Conservation (phyloP, 2,797 vertebrate genomes). For the Diceros bicornis region DNA sequence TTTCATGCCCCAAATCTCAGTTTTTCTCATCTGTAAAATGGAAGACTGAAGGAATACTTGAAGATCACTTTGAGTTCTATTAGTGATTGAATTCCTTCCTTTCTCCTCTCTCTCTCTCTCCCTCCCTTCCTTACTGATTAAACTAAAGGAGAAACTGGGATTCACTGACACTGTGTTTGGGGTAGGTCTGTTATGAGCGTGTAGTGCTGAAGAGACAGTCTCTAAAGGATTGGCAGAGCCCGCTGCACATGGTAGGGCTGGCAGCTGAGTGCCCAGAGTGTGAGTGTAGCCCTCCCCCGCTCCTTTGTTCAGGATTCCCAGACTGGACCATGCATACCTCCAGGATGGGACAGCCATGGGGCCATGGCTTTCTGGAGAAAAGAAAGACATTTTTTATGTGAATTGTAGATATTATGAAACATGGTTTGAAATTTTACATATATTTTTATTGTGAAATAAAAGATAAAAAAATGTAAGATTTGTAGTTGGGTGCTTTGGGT, state of each 20-base stretch:
- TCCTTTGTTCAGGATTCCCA: neutral
- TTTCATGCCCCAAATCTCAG: neutral
- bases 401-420: conserved; percentile 34
- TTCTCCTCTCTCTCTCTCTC: neutral
- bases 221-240: neutral
- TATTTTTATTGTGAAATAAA: conserved; percentile 49
- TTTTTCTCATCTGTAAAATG: conserved; percentile 29
- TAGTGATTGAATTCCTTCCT: neutral
- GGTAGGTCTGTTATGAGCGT: neutral
- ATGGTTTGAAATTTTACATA: conserved; percentile 9
- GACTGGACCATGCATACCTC: too few relatives aligned
- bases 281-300: fast-evolving
- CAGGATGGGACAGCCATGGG: neutral
- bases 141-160: neutral
- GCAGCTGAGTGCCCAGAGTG: neutral
- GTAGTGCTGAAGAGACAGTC: neutral
- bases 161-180: neutral
- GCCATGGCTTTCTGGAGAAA: neutral
- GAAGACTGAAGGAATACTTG: neutral
- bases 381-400: neutral
- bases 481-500: neutral
- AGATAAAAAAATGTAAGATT: neutral
- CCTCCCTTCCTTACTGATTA: neutral
- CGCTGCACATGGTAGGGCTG: neutral
- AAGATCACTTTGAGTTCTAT: conserved; percentile 8